Evolutionary conservation across 2,113 vertebrate genomes (phyloP), one percentile per base, ranked within the genome.

Genomic region (Xiphorhynchus elegans): DNA sequence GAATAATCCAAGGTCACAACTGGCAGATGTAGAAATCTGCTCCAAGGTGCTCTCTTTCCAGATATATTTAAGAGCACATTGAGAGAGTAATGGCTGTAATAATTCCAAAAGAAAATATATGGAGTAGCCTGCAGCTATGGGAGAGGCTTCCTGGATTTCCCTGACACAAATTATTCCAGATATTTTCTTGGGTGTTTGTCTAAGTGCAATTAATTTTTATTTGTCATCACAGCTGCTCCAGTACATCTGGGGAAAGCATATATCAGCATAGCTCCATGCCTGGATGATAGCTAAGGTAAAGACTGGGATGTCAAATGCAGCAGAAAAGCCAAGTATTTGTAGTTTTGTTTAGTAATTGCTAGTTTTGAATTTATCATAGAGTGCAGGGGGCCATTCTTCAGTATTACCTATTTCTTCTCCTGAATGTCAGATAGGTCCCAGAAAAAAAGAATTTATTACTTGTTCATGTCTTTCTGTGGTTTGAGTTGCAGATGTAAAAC

Each of bases 161-260:
- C 19, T 35, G 13, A 49, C 40, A 20, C 33, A 35, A 13, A 33
- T 87, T 67, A 44, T 75, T 78, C 81, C 90, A 93, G 77, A 44
- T 84, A 82, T 84, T 94, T 94, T 67, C 50, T 62, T 55, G 68
- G 50, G 37, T 87, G 23, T 42, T 70, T 77, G 19, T 87, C 67
- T 86, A 17, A 53, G 20, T 47, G 52, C 81, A 81, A 77, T 94
- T 89, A 29, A 75, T 87, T 89, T 89, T 50, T 78, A 58, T 78
- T 68, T 94, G 55, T 78, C 59, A 84, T 66, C 84, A 50, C 69
- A 89, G 84, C 80, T 96, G 76, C 42, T 92, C 68, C 46, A 94
- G 46, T 31, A 68, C 47, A 68, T 81, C 69, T 93, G 84, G 69
- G 47, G 39, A 72, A 84, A 84, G 39, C 7, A 6, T 63, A 6